Conservation (phyloP, 2,888 invertebrate species). For the Epirrhoe tristata region DNA sequence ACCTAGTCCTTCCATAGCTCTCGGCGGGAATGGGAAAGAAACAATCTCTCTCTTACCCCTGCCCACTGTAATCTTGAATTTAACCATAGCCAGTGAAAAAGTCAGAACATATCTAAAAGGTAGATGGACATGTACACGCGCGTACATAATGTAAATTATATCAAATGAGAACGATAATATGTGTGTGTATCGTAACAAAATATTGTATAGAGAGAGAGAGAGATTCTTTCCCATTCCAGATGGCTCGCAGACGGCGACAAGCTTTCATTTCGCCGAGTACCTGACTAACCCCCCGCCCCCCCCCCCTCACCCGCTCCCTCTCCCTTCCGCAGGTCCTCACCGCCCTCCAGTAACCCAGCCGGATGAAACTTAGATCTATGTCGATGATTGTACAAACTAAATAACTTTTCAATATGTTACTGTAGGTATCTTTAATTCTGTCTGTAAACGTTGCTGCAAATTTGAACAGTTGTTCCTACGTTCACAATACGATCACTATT, state of each 20-base stretch:
- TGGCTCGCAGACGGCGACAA: constrained; percentile 16
- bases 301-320: constrained; percentile 15
- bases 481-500: neutral
- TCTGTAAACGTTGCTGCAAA: constrained; percentile 8
- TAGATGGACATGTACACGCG: no score
- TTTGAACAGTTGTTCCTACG: neutral
- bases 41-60: constrained; percentile 1
- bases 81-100: neutral
- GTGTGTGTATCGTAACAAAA: neutral
- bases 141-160: no score
- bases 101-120: neutral
- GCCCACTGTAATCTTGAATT: neutral
- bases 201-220: neutral
- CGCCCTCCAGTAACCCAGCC: constrained; percentile 44
- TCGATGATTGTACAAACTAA: constrained; percentile 60
- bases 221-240: constrained; percentile 17
- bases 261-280: constrained; percentile 13
- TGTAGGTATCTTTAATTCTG: neutral
- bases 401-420: constrained; percentile 52
- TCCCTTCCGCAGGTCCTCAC: constrained; percentile 53
- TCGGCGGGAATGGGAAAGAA: constrained; percentile 11
- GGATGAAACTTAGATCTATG: constrained; percentile 45
- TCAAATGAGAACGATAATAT: no score
- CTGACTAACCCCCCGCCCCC: constrained; percentile 17
- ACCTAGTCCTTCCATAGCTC: constrained; percentile 25